These are phyloP conservation scores for Peromyscus eremicus DNA, from an alignment of 2,797 vertebrate genomes.

Conservation along the genomic window DNA sequence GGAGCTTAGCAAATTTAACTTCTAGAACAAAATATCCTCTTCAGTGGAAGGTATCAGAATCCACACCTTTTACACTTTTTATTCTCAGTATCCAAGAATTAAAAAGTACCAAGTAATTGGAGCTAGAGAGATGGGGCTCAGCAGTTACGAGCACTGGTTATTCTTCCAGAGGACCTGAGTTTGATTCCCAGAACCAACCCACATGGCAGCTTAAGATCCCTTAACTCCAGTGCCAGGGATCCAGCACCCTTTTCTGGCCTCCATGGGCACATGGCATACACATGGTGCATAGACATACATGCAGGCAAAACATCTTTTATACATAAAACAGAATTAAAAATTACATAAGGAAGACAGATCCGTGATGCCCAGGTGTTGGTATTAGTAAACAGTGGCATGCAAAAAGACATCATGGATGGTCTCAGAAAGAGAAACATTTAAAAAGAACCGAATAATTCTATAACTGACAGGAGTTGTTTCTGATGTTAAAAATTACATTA, in stretches of 20 bases:
- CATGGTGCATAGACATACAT: neutral
- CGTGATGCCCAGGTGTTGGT: neutral
- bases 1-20: constrained; percentile 17
- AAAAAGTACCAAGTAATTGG: constrained; percentile 4
- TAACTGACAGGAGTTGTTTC: neutral
- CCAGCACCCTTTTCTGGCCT: neutral
- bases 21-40: neutral
- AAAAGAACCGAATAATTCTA: constrained; percentile 25
- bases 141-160: neutral
- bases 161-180: neutral
- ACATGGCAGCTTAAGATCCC: neutral
- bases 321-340: neutral
- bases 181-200: neutral
- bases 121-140: neutral
- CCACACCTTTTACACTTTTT: neutral
- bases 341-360: neutral
- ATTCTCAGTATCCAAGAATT: neutral
- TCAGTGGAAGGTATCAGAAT: neutral
- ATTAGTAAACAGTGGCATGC: neutral
- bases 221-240: neutral
- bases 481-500: neutral
- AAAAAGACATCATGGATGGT: neutral
- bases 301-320: neutral
- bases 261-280: neutral
- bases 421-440: neutral